Evolutionary conservation across 1,140 invertebrate genomes (phyloP).

Genomic region (Phthorimaea operculella): DNA sequence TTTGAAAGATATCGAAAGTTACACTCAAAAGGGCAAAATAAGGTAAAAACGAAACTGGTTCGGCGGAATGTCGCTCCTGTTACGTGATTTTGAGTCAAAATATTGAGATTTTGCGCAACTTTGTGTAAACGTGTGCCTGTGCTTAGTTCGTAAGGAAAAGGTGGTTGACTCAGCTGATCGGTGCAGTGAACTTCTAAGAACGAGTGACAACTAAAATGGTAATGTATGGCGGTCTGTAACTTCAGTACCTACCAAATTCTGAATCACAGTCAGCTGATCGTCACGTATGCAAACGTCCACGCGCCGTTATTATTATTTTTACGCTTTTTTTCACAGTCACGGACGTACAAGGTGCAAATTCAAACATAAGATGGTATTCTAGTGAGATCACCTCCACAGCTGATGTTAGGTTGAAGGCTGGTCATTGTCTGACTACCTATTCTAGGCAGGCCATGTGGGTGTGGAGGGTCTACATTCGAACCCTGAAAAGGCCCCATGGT

Average conservation of each 20-base stretch:
- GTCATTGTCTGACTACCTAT: conserved; percentile 24
- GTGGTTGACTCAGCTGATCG: conserved; percentile 57
- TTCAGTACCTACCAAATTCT: conserved; percentile 17
- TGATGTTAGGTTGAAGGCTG: conserved; percentile 55
- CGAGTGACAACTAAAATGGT: conserved; percentile 16
- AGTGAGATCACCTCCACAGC: conserved; percentile 54
- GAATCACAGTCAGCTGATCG: conserved; percentile 53
- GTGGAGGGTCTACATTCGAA: conserved; percentile 9
- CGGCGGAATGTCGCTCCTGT: conserved; percentile 5
- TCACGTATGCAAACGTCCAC: not conserved
- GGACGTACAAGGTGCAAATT: not conserved
- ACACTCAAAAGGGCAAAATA: not conserved
- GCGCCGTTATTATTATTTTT: not conserved
- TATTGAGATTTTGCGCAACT: conserved; percentile 37
- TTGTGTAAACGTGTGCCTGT: conserved; percentile 35
- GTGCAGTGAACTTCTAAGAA: conserved; percentile 53
- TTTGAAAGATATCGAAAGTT: conserved; percentile 3
- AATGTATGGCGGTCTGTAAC: conserved; percentile 23
- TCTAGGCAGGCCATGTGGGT: conserved; percentile 22
- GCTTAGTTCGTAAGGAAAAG: conserved; percentile 16
- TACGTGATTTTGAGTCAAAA: conserved; percentile 25
- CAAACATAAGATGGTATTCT: conserved; percentile 35
- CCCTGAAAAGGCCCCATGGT: conserved; percentile 15
- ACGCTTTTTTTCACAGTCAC: not conserved
- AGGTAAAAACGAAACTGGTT: not conserved